Base-by-base conservation (phyloP, 2,797 vertebrate genomes). In the Phrynocephalus vlangalii region DNA sequence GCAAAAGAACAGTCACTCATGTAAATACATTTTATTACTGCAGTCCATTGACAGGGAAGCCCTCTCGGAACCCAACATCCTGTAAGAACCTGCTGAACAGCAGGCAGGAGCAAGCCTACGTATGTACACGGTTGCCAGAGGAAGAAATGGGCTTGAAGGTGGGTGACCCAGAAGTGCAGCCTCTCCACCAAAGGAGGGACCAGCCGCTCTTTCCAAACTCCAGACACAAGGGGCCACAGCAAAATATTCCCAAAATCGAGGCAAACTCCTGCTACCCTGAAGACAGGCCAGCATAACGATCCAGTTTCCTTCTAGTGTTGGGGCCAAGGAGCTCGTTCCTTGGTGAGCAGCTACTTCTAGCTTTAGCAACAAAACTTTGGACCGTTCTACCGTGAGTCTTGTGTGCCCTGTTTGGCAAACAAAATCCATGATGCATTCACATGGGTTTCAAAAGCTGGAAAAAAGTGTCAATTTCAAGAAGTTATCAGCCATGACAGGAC, bases 21-120 rank as follows among this genome's bases (percentile, higher is more conserved):
- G 94, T 96, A 96, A 96, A 95, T 94, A 92, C 89, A 93, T 94
- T 95, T 84, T 96, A 96, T 97, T 96, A 94, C 97, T 91, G 93
- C 44, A 96, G 85, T 82, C 94, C 85, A 94, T 52, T 91, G 93
- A 95, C 95, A 95, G 93, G 96, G 94, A 94, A 95, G 94, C 92
- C 93, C 91, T 91, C 80, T 1, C 44, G 91, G 92, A 86, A 93
- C 94, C 94, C 93, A 92, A 92, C 90, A 91, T 94, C 94, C 95
- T 94, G 95, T 91, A 96, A 92, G 94, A 94, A 90, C 91, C 90
- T 82, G 90, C 92, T 77, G 89, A 83, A 79, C 70, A 91, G 93
- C 92, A 87, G 90, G 93, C 91, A 93, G 88, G 28, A 73, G 89
- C 92, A 89, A 91, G 88, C 92, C 87, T 92, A 87, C 83, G 87